Evolutionary conservation across 92 coral and sea anemone genomes (phyloP).

Genomic region (Epizoanthus stellaris): DNA sequence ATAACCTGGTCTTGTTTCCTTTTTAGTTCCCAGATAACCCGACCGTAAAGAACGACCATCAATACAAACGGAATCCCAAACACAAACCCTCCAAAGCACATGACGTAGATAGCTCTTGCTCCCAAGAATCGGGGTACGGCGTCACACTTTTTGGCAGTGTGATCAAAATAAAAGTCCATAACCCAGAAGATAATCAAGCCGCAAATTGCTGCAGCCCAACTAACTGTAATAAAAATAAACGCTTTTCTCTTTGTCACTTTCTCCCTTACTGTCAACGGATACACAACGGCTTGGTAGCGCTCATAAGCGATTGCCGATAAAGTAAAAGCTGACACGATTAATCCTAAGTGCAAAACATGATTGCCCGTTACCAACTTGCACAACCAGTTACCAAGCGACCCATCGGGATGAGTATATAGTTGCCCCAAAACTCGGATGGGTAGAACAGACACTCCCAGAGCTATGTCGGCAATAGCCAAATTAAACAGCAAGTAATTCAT

Average conservation of each 20-base stretch:
- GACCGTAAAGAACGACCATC: no score
- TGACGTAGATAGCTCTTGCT: no score
- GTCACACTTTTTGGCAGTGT: no score
- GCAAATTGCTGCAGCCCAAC: constrained; percentile 39
- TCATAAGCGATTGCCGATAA: constrained; percentile 41
- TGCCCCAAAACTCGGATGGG: constrained; percentile 33
- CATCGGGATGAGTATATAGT: constrained; percentile 35
- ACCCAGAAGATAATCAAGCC: no score
- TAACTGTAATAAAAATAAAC: neutral
- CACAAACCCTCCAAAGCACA: no score
- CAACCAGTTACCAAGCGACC: constrained; percentile 35
- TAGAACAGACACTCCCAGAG: constrained; percentile 36
- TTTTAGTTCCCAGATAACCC: no score
- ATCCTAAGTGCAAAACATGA: constrained; percentile 42
- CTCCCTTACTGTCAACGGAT: constrained; percentile 14
- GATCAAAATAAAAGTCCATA: no score
- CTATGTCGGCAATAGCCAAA: constrained; percentile 51
- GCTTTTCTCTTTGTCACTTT: neutral
- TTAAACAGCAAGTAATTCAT: constrained; percentile 51
- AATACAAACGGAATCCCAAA: no score
- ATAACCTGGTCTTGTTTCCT: no score
- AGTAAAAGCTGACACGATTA: constrained; percentile 16
- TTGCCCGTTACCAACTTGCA: constrained; percentile 49
- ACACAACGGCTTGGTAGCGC: constrained; percentile 40
- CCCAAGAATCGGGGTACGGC: no score